Percentiles rank a stretch among this genome's conserved stretches.
These are phyloP conservation scores for Ophthalmolycus amberensis DNA, from an alignment of 2,113 vertebrate genomes.

Conservation along the genomic window DNA sequence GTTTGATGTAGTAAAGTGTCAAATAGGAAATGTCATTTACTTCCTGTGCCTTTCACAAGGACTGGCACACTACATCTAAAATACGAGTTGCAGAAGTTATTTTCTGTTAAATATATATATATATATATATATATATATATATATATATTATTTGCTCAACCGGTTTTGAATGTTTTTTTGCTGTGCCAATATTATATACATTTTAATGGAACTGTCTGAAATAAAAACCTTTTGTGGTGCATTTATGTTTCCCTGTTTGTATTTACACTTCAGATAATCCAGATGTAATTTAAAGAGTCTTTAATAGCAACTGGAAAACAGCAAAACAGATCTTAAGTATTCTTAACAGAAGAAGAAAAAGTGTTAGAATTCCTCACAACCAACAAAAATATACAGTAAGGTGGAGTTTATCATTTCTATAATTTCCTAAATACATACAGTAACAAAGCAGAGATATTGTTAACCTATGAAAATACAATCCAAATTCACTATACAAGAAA, in stretches of 20 bases:
- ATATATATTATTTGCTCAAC: background rate
- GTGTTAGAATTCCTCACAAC: conserved; percentile 9
- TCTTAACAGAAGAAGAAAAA: conserved; percentile 18
- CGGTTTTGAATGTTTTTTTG: conserved; percentile 53
- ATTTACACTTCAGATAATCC: conserved; percentile 5
- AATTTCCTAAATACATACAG: conserved; percentile 12
- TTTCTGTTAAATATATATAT: conserved; percentile 10
- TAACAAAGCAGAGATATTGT: conserved; percentile 10
- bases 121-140: background rate
- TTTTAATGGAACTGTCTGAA: conserved; percentile 34
- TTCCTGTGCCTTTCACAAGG: conserved; percentile 49
- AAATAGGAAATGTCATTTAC: conserved; percentile 16
- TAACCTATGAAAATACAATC: conserved; percentile 45
- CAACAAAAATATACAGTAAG: conserved; percentile 19
- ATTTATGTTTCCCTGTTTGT: background rate
- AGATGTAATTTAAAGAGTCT: conserved; percentile 52
- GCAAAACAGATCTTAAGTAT: conserved; percentile 3
- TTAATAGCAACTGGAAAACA: conserved; percentile 61
- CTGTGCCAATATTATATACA: conserved; percentile 52
- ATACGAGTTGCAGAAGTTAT: conserved; percentile 17
- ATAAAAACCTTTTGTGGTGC: conserved; percentile 47
- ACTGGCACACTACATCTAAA: background rate
- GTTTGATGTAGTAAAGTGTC: background rate
- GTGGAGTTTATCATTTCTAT: background rate
- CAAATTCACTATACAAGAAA: conserved; percentile 13